These are phyloP conservation scores for Archegozetes longisetosus DNA, from an alignment of 1,140 invertebrate species.

Conservation along the genomic window DNA sequence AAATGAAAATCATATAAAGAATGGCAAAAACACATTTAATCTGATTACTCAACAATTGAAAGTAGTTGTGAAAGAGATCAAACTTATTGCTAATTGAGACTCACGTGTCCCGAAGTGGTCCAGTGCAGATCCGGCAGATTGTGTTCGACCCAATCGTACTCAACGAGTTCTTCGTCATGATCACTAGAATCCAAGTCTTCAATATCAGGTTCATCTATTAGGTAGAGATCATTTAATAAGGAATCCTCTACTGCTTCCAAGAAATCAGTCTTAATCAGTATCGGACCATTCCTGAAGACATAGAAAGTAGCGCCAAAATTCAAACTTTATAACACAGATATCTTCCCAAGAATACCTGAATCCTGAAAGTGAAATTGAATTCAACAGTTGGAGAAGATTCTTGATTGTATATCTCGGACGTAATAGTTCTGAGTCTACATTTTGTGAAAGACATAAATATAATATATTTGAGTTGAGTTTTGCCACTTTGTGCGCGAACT, in stretches of 20 bases:
- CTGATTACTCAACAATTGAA: neutral
- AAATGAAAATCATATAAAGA: too few species aligned
- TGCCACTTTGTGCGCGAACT: conserved; percentile 54
- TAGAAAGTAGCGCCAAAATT: neutral
- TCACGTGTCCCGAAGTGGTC: neutral
- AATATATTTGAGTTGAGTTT: conserved; percentile 63
- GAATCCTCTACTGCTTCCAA: neutral
- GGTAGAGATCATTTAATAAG: neutral
- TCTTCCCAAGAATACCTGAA: neutral
- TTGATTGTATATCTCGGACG: conserved; percentile 50
- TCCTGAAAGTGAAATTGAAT: neutral
- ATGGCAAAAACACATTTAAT: too few species aligned
- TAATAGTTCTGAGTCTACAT: conserved; percentile 43
- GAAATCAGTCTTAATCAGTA: neutral
- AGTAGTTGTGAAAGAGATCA: neutral
- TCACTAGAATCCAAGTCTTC: neutral
- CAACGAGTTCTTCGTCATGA: neutral
- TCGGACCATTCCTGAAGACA: neutral
- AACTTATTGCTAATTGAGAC: neutral
- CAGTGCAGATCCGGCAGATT: neutral
- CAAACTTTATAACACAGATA: too few species aligned
- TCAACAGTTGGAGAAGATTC: conserved; percentile 50
- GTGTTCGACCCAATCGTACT: neutral
- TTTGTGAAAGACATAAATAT: conserved; percentile 61
- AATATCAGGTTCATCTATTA: neutral